Base-by-base conservation (phyloP, 2,113 vertebrate species). In the Sinocyclocheilus anshuiensis region DNA sequence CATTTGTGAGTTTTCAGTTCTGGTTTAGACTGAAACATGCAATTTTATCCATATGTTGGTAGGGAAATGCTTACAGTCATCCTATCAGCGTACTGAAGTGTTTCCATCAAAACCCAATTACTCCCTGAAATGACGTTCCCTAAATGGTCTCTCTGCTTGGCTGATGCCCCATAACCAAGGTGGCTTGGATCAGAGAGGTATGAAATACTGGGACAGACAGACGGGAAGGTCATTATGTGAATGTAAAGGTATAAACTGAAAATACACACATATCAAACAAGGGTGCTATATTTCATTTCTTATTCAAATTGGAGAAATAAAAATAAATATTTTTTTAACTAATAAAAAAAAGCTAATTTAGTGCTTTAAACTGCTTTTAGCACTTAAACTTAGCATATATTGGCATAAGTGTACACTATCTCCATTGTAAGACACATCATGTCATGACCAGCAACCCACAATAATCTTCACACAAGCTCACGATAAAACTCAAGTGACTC, bases 141-240 rank as follows among this genome's bases (percentile, higher is more conserved):
- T 39, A 81, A 80, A 65, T 48, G 67, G n/a, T 45, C 39, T 80
- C 33, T 74, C 65, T 86, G 77, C 84, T 71, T 84, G 55, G 82
- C 53, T 74, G 77, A 79, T 42, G 69, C 50, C 20, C n/a, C 63
- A 78, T 11, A 55, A 59, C 4, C n/a, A 39, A 69, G 59, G n/a
- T 48, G 72, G 2, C 57, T 55, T 36, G 13, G 48, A 67, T 45
- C 65, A 36, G 81, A 78, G 77, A 76, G 12, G 61, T 59, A 76
- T 71, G 57, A 79, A 87, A 87, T 79, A 86, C 81, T 67, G 26
- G 57, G 76, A 63, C 83, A 85, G 71, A 76, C n/a, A 12, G 13
- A 48, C 22, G 33, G 33, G 48, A 77, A 67, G 24, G 63, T 33
- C 36, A 50, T 80, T 76, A 65, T 36, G 1, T 10, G 1, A 36